These are phyloP conservation scores for Chalcis sispes DNA, from an alignment of 2,888 invertebrate species.

Conservation along the genomic window DNA sequence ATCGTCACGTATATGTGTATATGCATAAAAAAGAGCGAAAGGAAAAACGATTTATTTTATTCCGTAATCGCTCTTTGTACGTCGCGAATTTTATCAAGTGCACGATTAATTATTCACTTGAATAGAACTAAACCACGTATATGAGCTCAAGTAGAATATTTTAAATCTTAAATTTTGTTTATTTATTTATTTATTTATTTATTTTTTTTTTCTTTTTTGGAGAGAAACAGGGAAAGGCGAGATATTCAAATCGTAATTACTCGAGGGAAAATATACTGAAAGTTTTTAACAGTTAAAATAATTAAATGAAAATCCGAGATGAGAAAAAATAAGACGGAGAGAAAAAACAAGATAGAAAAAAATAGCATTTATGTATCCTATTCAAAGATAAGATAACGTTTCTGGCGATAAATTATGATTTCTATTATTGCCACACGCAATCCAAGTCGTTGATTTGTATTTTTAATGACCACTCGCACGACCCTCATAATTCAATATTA, in stretches of 20 bases:
- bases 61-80: conserved; percentile 14
- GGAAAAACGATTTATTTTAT: conserved; percentile 32
- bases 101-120: conserved; percentile 36
- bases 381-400: conserved; percentile 47
- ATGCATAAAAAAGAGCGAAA: no score
- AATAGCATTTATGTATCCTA: conserved; percentile 41
- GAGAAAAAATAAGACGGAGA: no score
- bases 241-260: no score
- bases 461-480: conserved; percentile 43
- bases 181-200: no score
- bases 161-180: no score
- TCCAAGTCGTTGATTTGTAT: conserved; percentile 54
- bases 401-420: conserved; percentile 47
- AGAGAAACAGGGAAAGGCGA: no score
- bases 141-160: no score
- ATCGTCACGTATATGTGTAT: no score
- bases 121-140: conserved; percentile 8
- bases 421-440: conserved; percentile 41
- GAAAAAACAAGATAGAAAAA: not conserved
- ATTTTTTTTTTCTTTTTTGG: no score
- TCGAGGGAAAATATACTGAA: no score
- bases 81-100: conserved; percentile 12
- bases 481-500: conserved; percentile 49
- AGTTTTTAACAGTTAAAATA: no score
- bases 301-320: no score